Percentiles rank a stretch among this genome's conserved stretches.
phyloP scores from a whole-genome alignment of 2,113 vertebrate species.

The Notothenia rossii region DNA sequence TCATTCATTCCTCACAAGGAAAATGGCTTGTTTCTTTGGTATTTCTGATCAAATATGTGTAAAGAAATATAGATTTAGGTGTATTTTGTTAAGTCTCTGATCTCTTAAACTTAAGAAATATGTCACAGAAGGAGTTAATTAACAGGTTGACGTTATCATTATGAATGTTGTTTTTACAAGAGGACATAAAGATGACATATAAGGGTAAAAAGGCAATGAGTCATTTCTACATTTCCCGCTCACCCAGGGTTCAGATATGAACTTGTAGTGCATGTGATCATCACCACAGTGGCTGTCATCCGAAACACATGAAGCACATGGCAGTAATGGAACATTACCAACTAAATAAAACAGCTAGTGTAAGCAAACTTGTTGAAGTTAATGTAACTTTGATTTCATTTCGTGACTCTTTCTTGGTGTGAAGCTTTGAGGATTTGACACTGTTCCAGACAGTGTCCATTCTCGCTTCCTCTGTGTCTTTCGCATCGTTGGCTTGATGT shows the following conservation, averaged over 20 bases:
- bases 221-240: slow-evolving; percentile 45
- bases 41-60: background rate
- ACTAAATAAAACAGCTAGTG: background rate
- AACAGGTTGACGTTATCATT: background rate
- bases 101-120: background rate
- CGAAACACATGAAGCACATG: background rate
- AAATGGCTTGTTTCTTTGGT: background rate
- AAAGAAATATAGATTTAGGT: background rate
- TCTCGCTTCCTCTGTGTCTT: slow-evolving; percentile 36
- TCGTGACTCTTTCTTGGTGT: background rate
- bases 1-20: background rate
- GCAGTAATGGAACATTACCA: background rate
- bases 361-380: background rate
- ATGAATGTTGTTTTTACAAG: background rate
- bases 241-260: background rate
- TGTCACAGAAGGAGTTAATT: background rate
- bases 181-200: background rate
- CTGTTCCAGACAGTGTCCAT: background rate
- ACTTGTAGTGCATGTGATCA: slow-evolving; percentile 12
- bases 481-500: background rate
- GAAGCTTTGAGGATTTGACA: background rate
- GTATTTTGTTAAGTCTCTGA: background rate
- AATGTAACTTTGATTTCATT: no score
- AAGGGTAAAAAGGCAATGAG: background rate
- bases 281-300: background rate